Evolutionary conservation across 2,797 vertebrate genomes (phyloP).

Genomic region (Chelidonichthys spinosus): DNA sequence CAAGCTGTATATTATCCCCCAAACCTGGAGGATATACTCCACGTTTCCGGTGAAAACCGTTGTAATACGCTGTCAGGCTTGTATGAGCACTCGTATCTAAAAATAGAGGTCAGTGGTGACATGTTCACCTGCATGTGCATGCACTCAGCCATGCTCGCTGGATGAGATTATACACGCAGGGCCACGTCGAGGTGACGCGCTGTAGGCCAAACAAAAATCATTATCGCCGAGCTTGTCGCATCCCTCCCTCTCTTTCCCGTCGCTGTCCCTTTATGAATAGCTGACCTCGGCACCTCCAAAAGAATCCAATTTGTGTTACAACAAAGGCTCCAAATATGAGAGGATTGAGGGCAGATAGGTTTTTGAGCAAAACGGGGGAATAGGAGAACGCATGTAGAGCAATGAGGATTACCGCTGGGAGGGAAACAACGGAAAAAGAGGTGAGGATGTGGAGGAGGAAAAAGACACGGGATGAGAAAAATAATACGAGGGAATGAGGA

Average conservation of each 20-base stretch:
- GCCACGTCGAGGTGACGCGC: constrained; percentile 41
- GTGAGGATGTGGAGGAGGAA: constrained; percentile 1
- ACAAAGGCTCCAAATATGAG: constrained; percentile 56
- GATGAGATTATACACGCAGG: constrained; percentile 64
- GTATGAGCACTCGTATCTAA: constrained; percentile 45
- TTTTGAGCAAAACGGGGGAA: constrained; percentile 13
- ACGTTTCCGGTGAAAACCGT: neutral
- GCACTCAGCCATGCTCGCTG: constrained; percentile 56
- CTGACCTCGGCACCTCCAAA: constrained; percentile 53
- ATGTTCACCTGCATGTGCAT: constrained; percentile 58
- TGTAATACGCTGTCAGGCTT: constrained; percentile 38
- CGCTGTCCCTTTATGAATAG: constrained; percentile 43
- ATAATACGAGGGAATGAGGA: neutral
- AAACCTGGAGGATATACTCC: neutral
- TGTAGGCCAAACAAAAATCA: constrained; percentile 37
- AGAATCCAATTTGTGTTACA: constrained; percentile 71
- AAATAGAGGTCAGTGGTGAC: constrained; percentile 62
- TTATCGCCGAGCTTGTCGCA: constrained; percentile 30
- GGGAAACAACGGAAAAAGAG: constrained; percentile 18
- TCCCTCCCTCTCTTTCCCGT: constrained; percentile 25
- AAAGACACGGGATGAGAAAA: neutral
- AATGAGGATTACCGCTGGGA: constrained; percentile 41
- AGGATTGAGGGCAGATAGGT: constrained; percentile 62
- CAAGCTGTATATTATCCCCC: constrained; percentile 35
- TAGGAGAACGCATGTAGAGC: constrained; percentile 9